Percentiles rank a stretch among this genome's conserved stretches.
phyloP scores from a whole-genome alignment of 2,113 vertebrate species.

The Cynocephalus volans region DNA sequence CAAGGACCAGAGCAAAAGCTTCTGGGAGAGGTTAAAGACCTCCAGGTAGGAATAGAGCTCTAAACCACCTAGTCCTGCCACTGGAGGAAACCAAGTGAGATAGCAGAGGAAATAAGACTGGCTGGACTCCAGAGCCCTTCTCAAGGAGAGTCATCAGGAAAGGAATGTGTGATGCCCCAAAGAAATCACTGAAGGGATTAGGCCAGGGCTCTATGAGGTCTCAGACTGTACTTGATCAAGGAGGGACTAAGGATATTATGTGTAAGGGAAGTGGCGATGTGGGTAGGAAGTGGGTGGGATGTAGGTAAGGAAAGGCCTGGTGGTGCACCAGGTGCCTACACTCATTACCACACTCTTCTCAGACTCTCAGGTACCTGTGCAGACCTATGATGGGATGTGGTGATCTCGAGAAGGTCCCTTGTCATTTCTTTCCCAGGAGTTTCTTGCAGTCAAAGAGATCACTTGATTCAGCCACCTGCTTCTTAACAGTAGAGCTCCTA shows the following conservation, averaged over 20 bases:
- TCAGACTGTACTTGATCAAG: background rate
- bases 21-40: slow-evolving; percentile 55
- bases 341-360: background rate
- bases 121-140: background rate
- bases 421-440: background rate
- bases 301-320: background rate
- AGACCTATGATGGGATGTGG: background rate
- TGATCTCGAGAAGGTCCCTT: slow-evolving; percentile 18
- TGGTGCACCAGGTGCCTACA: background rate
- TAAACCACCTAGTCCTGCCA: background rate
- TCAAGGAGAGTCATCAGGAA: background rate
- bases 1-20: background rate
- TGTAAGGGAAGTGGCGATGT: background rate
- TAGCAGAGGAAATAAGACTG: background rate
- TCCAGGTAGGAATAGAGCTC: background rate
- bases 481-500: background rate
- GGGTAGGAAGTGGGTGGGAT: background rate
- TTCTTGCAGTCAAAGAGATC: slow-evolving; percentile 18
- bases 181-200: background rate
- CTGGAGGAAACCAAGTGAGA: background rate
- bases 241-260: background rate
- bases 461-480: slow-evolving; percentile 1
- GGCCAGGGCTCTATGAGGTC: background rate
- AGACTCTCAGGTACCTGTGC: background rate
- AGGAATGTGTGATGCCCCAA: background rate